Percentiles rank a stretch among this genome's conserved stretches.
Conservation (phyloP, 2,888 invertebrate genomes). For the Ctenicera cuprea region DNA sequence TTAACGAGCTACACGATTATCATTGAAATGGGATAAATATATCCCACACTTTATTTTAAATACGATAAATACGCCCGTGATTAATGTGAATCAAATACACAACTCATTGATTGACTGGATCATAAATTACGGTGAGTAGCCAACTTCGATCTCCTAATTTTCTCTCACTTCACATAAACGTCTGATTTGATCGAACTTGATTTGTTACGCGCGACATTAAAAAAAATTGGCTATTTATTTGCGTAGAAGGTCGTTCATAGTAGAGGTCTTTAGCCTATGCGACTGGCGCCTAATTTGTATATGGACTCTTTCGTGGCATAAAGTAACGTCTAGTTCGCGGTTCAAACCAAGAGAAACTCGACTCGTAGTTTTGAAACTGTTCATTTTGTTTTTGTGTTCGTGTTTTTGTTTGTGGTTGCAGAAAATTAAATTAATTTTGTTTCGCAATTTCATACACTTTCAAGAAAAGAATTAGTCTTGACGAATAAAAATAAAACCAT, state of each 20-base stretch:
- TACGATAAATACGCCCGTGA: no score
- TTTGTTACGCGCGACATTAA: conserved; percentile 13
- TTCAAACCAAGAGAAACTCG: neutral
- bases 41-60: no score
- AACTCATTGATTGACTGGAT: neutral
- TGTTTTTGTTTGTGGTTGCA: neutral
- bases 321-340: conserved; percentile 1
- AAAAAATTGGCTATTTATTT: conserved; percentile 16
- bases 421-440: no score
- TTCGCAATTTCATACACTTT: no score
- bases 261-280: conserved; percentile 22
- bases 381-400: neutral
- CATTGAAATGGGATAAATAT: no score
- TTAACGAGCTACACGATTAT: no score
- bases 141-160: neutral
- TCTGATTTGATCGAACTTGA: conserved; percentile 10
- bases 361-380: neutral
- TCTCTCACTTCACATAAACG: conserved; percentile 9
- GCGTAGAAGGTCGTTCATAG: conserved; percentile 21
- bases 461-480: no score
- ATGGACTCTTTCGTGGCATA: neutral
- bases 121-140: conserved; percentile 11
- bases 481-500: no score
- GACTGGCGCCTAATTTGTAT: conserved; percentile 28
- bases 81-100: no score